Conservation (phyloP, 2,888 invertebrate species). For the Phengaris alcon region DNA sequence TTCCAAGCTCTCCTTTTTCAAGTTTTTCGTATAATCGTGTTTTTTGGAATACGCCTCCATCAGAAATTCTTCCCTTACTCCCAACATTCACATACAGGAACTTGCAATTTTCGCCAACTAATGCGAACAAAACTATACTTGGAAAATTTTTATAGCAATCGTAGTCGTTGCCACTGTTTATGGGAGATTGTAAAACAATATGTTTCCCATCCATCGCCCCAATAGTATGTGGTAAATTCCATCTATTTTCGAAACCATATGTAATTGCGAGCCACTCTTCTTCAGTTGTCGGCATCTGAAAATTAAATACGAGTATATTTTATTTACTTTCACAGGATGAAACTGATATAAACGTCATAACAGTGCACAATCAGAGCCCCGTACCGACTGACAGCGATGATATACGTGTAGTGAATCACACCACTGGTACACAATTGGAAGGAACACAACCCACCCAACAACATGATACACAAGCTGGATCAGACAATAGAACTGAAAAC, state of each 20-base stretch:
- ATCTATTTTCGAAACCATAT: constrained; percentile 16
- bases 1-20: constrained; percentile 34
- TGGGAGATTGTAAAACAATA: constrained; percentile 35
- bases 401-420: too few species aligned
- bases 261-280: constrained; percentile 33
- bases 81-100: constrained; percentile 39
- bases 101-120: constrained; percentile 38
- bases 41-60: constrained; percentile 40
- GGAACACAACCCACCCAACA: background rate
- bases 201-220: constrained; percentile 24
- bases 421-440: too few species aligned
- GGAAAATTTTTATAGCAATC: constrained; percentile 37
- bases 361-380: too few species aligned
- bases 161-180: constrained; percentile 38
- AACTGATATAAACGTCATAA: too few species aligned
- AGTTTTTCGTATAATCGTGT: constrained; percentile 37
- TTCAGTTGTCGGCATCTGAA: constrained; percentile 36
- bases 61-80: constrained; percentile 38
- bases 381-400: too few species aligned
- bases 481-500: too few species aligned
- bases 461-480: background rate
- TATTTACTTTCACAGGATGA: too few species aligned
- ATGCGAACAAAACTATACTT: constrained; percentile 38
- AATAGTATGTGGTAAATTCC: constrained; percentile 21
- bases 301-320: too few species aligned